These are phyloP conservation scores for Lasiurus borealis DNA, from an alignment of 2,113 vertebrate genomes.

Conservation along the genomic window DNA sequence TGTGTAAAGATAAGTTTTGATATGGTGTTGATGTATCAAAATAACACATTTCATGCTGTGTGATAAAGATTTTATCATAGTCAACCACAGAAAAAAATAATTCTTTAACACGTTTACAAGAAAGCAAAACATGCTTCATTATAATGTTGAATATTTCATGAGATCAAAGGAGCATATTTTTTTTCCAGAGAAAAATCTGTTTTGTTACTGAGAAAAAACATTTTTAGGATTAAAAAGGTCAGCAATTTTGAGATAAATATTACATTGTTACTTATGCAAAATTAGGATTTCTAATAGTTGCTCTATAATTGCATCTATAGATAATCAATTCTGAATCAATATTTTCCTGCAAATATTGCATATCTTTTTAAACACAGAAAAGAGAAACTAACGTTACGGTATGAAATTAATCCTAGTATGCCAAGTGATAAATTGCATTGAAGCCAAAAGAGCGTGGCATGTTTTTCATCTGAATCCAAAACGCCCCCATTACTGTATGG, in stretches of 20 bases:
- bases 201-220: slow-evolving; percentile 72
- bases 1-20: slow-evolving; percentile 71
- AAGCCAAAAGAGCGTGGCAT: background rate
- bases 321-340: background rate
- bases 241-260: slow-evolving; percentile 62
- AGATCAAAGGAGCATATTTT: slow-evolving; percentile 73
- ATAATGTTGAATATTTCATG: slow-evolving; percentile 81
- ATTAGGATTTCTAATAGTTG: background rate
- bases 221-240: slow-evolving; percentile 75
- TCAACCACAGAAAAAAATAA: slow-evolving; percentile 78
- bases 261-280: slow-evolving; percentile 54
- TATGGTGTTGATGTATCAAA: slow-evolving; percentile 74
- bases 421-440: background rate
- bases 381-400: background rate
- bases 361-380: background rate
- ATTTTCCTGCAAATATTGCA: background rate
- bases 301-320: background rate
- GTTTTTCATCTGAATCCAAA: background rate
- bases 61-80: slow-evolving; percentile 78
- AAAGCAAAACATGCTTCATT: slow-evolving; percentile 79
- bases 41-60: slow-evolving; percentile 81
- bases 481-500: background rate
- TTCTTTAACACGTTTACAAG: slow-evolving; percentile 81
- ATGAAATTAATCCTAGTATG: background rate
- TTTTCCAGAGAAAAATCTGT: slow-evolving; percentile 50